Evolutionary conservation across 2,888 invertebrate species (phyloP).

Genomic region (Craniophora ligustri): DNA sequence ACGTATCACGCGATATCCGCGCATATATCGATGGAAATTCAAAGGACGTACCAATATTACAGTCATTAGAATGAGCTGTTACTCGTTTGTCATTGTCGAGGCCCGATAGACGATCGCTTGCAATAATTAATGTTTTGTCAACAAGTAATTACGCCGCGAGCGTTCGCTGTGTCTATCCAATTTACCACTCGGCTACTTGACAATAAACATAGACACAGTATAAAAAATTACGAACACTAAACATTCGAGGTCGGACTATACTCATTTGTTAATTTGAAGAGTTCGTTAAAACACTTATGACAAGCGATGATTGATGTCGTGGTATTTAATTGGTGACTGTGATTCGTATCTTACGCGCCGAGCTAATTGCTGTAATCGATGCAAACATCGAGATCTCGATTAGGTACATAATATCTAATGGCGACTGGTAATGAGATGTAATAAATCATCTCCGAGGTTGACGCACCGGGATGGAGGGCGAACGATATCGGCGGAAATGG

Average conservation of each 20-base stretch:
- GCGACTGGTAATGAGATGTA: constrained; percentile 65
- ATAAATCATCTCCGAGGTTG: constrained; percentile 71
- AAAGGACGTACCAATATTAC: constrained; percentile 16
- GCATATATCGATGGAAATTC: constrained; percentile 6
- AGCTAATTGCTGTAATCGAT: constrained; percentile 52
- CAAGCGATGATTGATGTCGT: constrained; percentile 67
- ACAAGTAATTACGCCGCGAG: constrained; percentile 53
- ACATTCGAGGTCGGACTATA: constrained; percentile 55
- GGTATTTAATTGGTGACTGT: constrained; percentile 63
- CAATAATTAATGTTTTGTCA: constrained; percentile 60
- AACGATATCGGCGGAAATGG: constrained; percentile 75
- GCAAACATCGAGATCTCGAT: constrained; percentile 60
- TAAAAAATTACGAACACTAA: constrained; percentile 51
- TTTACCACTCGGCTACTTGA: constrained; percentile 37
- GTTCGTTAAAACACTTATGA: constrained; percentile 56
- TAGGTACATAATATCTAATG: constrained; percentile 65
- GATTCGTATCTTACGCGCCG: constrained; percentile 59
- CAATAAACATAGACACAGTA: constrained; percentile 37
- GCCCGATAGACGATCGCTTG: constrained; percentile 49
- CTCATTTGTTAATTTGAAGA: constrained; percentile 52
- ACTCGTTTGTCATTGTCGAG: constrained; percentile 51
- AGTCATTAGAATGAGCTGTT: constrained; percentile 7
- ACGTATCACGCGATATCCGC: constrained; percentile 13
- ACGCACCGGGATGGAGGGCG: constrained; percentile 59
- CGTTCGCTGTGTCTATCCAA: constrained; percentile 39